Base-by-base conservation (phyloP, 2,888 invertebrate genomes). In the Diplazon laetatorius region DNA sequence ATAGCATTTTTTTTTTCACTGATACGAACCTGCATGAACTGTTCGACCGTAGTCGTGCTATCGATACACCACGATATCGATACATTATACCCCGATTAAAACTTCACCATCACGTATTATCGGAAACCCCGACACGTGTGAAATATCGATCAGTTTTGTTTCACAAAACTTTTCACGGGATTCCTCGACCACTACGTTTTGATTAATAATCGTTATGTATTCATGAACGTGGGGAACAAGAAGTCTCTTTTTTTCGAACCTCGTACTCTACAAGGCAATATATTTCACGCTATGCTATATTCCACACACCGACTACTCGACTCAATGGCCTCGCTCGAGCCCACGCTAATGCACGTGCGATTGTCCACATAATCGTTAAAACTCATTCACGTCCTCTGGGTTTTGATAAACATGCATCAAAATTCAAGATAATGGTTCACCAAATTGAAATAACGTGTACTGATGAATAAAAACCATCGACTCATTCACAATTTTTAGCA, bases 81-180 rank as follows among this genome's bases (percentile, higher is more conserved):
- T n/a, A n/a, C n/a, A n/a, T n/a, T n/a, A n/a, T 84, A 81, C 80
- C 78, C 52, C 81, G 81, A 84, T 84, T 85, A 84, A 84, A 84
- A 84, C 80, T 72, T 76, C 69, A 30, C 25, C 16, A 65, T 68
- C 52, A 9, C 18, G 37, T 46, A 42, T 74, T 69, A 70, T 70
- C 62, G 59, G 55, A 60, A 35, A 3, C 50, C 57, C 50, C 44
- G 14, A 14, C 30, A 57, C 20, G 37, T 35, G 55, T 10, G 16
- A 30, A 48, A 59, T 79, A 80, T 80, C 46, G 42, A 20, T 14
- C 42, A 18, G 16, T 52, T 65, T n/a, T n/a, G n/a, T 70, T 74
- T 37, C 8, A 14, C 44, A 70, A 60, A 46, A 76, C 22, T 52
- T 73, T 55, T 62, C 52, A 50, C 42, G 62, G 62, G 57, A 74